Conservation (phyloP, 2,888 invertebrate species). For the Erebia ligea region DNA sequence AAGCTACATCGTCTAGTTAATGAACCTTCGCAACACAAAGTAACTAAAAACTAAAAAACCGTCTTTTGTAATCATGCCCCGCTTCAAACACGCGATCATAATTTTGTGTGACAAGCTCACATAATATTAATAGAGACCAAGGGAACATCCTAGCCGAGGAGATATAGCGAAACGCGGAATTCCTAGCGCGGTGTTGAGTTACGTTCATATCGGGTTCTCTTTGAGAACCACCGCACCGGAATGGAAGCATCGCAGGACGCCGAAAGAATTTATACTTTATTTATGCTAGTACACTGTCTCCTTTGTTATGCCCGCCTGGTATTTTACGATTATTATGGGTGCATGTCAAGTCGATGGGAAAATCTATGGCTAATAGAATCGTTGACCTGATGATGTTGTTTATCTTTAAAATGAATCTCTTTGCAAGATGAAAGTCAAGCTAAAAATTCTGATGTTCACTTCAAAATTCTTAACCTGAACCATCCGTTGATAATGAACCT, state of each 20-base stretch:
- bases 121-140: slow-evolving; percentile 51
- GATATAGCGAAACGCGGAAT: slow-evolving; percentile 62
- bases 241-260: slow-evolving; percentile 54
- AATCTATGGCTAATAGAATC: slow-evolving; percentile 42
- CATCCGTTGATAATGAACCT: too few relatives aligned
- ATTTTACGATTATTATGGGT: slow-evolving; percentile 56
- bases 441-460: too few relatives aligned
- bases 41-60: slow-evolving; percentile 23
- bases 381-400: slow-evolving; percentile 39
- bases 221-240: slow-evolving; percentile 63
- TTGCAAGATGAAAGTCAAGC: not conserved
- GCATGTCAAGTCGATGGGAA: slow-evolving; percentile 45
- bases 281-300: slow-evolving; percentile 49
- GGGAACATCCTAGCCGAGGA: slow-evolving; percentile 52
- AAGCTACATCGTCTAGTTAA: not conserved
- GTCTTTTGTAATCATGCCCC: slow-evolving; percentile 31
- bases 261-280: slow-evolving; percentile 53
- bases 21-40: not conserved
- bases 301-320: slow-evolving; percentile 53
- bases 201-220: slow-evolving; percentile 64
- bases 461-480: too few relatives aligned
- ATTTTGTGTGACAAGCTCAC: slow-evolving; percentile 49
- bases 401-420: slow-evolving; percentile 12
- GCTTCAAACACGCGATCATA: slow-evolving; percentile 44
- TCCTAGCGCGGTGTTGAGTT: slow-evolving; percentile 67